Percentiles rank a stretch among this genome's conserved stretches.
Conservation (phyloP, 1,140 invertebrate genomes). For the Bicyclus anynana region DNA sequence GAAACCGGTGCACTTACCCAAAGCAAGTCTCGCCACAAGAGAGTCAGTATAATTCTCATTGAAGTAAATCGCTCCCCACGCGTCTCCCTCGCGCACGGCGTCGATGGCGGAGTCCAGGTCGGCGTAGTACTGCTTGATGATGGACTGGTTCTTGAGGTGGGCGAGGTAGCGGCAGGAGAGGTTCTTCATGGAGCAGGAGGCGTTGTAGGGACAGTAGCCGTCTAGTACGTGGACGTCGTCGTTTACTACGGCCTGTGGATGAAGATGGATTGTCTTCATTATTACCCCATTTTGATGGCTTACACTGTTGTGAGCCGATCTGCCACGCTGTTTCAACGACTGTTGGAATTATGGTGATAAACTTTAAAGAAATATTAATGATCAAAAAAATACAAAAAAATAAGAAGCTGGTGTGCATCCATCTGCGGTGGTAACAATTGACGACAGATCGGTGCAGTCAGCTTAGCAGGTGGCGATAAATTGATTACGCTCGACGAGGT, state of each 20-base stretch:
- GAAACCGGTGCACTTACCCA: conserved; percentile 70
- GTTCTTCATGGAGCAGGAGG: conserved; percentile 82
- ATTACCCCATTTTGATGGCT: no score
- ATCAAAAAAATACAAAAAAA: no score
- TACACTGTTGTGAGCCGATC: no score
- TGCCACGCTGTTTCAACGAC: no score
- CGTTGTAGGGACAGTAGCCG: conserved; percentile 72
- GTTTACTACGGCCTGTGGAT: conserved; percentile 86
- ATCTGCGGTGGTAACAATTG: no score
- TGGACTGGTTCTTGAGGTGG: conserved; percentile 74
- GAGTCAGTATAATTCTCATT: conserved; percentile 91
- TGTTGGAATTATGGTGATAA: no score
- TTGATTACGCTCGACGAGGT: no score
- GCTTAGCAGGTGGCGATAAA: no score
- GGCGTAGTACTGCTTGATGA: conserved; percentile 84
- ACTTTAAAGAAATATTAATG: no score
- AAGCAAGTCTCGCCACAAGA: conserved; percentile 83
- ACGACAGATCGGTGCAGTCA: no score
- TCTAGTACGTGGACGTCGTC: conserved; percentile 83
- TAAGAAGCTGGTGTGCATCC: no score
- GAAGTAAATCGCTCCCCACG: conserved; percentile 93
- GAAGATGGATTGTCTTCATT: no score
- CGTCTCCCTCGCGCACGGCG: conserved; percentile 84
- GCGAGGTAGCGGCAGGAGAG: conserved; percentile 57
- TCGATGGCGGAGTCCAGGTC: conserved; percentile 82